Percentiles rank a stretch among this genome's conserved stretches.
These are phyloP conservation scores for Chironomus riparius DNA, from an alignment of 2,888 invertebrate species.

Conservation along the genomic window DNA sequence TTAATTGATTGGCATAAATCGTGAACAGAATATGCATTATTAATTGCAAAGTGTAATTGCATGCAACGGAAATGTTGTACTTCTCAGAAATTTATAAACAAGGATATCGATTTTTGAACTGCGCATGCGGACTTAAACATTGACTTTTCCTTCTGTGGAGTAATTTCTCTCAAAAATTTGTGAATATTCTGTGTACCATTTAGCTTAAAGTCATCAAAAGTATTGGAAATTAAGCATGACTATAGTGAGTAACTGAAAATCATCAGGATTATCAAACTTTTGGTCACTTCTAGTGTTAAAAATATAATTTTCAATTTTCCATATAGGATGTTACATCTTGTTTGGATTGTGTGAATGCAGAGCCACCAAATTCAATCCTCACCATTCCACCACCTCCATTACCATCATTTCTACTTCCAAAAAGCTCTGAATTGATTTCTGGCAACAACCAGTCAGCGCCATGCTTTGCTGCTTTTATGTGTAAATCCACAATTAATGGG, in stretches of 20 bases:
- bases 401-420: conserved; percentile 57
- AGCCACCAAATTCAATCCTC: conserved; percentile 70
- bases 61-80: too few relatives aligned
- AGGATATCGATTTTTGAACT: conserved; percentile 15
- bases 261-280: background rate
- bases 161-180: conserved; percentile 1
- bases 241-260: conserved; percentile 9
- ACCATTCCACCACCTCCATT: conserved; percentile 79
- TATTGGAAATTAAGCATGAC: conserved; percentile 6
- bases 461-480: conserved; percentile 54
- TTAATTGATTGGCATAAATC: too few relatives aligned
- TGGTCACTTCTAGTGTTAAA: background rate
- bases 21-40: too few relatives aligned
- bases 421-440: conserved; percentile 40
- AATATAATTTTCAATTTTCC: background rate
- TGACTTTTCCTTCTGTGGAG: conserved; percentile 10
- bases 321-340: conserved; percentile 10
- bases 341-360: conserved; percentile 13
- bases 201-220: background rate
- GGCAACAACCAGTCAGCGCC: conserved; percentile 53
- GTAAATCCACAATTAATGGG: conserved; percentile 50
- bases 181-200: background rate
- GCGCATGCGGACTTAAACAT: background rate
- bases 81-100: background rate
- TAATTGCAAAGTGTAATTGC: too few relatives aligned